These are phyloP conservation scores for Xenops minutus DNA, from an alignment of 2,797 vertebrate species.

Conservation along the genomic window DNA sequence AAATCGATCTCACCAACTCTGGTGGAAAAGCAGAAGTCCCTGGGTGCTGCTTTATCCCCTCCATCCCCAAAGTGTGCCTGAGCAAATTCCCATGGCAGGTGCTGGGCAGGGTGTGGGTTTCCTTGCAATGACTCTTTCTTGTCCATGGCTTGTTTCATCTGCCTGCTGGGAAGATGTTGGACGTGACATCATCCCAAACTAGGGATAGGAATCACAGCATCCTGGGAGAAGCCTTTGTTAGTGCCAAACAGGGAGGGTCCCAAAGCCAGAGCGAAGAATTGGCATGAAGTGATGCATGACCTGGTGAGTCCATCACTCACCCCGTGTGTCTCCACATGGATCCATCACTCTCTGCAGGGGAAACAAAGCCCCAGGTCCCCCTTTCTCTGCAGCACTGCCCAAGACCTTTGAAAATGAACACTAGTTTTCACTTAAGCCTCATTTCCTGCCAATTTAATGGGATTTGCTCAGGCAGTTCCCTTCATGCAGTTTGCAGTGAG, in stretches of 20 bases:
- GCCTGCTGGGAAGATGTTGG: background rate
- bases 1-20: accelerated
- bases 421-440: background rate
- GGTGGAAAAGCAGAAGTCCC: background rate
- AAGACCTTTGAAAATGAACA: background rate
- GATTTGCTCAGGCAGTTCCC: background rate
- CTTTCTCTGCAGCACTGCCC: background rate
- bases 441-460: background rate
- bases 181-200: accelerated
- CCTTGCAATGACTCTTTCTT: background rate
- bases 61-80: background rate
- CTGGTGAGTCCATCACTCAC: accelerated
- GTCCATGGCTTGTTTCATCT: accelerated
- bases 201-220: background rate
- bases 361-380: background rate
- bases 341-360: background rate
- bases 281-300: accelerated
- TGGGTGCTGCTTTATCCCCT: background rate
- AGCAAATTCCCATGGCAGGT: accelerated
- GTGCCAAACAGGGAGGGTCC: background rate
- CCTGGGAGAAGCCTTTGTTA: background rate
- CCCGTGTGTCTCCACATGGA: accelerated
- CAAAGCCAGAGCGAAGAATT: accelerated
- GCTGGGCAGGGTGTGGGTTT: background rate
- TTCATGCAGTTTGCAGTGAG: background rate